Evolutionary conservation across 2,113 vertebrate species (phyloP), one percentile per base, ranked within the genome.

Genomic region (Cynoglossus semilaevis): DNA sequence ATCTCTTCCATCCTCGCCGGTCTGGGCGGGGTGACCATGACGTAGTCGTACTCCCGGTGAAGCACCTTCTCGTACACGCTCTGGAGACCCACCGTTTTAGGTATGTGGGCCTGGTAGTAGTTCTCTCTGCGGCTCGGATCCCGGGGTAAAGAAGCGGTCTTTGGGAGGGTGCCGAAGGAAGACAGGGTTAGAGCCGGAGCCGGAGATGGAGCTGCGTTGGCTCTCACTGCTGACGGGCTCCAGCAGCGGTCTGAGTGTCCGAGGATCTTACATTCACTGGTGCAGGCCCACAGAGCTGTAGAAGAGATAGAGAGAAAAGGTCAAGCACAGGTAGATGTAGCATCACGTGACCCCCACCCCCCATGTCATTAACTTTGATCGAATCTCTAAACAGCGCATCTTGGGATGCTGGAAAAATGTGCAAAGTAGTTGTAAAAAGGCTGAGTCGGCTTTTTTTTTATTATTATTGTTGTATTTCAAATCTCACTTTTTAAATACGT

Each of bases 201-300:
- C 14, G 91, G 62, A 66, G 85, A 40, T 76, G 84, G 12, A 83
- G 66, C 83, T 1, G 69, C 74, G 0, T 91, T 81, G 49, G 90
- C 92, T 42, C 92, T 89, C 1, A 85, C 78, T 0, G 94, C 94
- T 0, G 95, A 93, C 7, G 97, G 96, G 72, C 95, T 98, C 97
- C 97, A 99, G 89, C 97, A 99, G 70, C 95, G 93, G 51, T 99
- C 97, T 0, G 97, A 99, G 79, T 99, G 96, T 15, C 97, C 97
- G 61, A 99, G 90, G 75, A 98, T 91, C 81, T 96, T 99, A 80
- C 96, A 99, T 71, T 99, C 96, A 0, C 94, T 96, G 0, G 96
- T 99, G 77, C 96, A 98, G 0, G 96, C 94, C 96, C 96, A 98
- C 66, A 99, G 84, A 82, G 92, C 96, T 99, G 42, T 15, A 34